Percentiles rank a stretch among this genome's conserved stretches.
These are phyloP conservation scores for Menidia menidia DNA, from an alignment of 2,797 vertebrate genomes.

Conservation along the genomic window DNA sequence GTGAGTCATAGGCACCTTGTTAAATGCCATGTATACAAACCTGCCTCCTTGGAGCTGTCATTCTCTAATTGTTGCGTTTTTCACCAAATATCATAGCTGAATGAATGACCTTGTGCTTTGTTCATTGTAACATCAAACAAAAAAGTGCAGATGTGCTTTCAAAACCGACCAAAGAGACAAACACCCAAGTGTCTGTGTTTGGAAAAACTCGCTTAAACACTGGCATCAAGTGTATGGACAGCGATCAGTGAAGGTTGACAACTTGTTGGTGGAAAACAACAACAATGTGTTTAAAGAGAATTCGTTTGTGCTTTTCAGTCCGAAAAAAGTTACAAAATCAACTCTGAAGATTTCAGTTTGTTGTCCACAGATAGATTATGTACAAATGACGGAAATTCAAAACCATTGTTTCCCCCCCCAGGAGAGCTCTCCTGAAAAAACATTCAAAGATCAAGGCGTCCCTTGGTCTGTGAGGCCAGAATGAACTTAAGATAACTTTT, in stretches of 20 bases:
- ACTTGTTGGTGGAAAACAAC: too few relatives aligned
- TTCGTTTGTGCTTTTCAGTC: background rate
- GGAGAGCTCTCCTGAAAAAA: conserved; percentile 8
- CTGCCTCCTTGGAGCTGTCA: conserved; percentile 19
- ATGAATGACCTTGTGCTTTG: conserved; percentile 1
- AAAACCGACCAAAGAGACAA: background rate
- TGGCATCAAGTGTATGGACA: too few relatives aligned
- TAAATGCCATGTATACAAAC: conserved; percentile 41
- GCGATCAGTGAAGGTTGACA: too few relatives aligned
- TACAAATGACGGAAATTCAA: conserved; percentile 14
- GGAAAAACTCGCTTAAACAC: background rate
- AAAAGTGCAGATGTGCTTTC: background rate
- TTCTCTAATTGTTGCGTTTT: conserved; percentile 47
- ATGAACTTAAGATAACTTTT: conserved; percentile 6
- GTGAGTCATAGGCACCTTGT: conserved; percentile 68
- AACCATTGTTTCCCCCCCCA: conserved; percentile 7
- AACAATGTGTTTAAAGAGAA: background rate
- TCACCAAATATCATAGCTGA: conserved; percentile 24
- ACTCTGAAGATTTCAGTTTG: background rate
- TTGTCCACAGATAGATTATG: background rate
- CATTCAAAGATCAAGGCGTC: conserved; percentile 7
- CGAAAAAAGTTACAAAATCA: conserved; percentile 2
- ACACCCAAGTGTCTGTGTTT: background rate
- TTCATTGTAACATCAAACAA: background rate
- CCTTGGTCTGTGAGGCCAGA: background rate